phyloP scores from a whole-genome alignment of 2,888 invertebrate species.

The Pilophorus perplexus region DNA sequence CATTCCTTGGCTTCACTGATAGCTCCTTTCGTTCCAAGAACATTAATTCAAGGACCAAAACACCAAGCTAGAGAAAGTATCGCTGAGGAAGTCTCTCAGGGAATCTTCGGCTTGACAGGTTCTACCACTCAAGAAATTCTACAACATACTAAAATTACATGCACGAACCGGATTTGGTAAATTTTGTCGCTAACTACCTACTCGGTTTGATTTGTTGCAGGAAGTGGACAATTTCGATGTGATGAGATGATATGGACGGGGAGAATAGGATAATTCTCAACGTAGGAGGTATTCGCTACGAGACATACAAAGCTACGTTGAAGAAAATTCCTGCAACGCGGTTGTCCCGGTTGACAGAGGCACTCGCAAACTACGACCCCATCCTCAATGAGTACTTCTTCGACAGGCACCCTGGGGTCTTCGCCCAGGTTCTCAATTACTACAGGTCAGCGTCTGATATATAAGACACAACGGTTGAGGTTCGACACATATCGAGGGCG shows the following conservation, averaged over 20 bases:
- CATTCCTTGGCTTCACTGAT: too few relatives aligned
- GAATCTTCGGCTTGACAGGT: too few relatives aligned
- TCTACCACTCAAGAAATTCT: too few relatives aligned
- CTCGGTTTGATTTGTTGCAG: conserved; percentile 27
- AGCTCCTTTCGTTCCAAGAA: too few relatives aligned
- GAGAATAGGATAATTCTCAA: conserved; percentile 92
- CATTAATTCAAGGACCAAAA: too few relatives aligned
- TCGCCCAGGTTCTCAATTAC: conserved; percentile 84
- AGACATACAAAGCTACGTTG: conserved; percentile 73
- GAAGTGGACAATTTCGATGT: conserved; percentile 7
- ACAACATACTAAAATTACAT: too few relatives aligned
- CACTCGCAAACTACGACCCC: conserved; percentile 84
- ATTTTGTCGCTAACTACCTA: too few relatives aligned
- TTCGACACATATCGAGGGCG: too few relatives aligned
- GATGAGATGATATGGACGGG: conserved; percentile 66
- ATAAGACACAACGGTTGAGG: too few relatives aligned
- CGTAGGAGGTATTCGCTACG: conserved; percentile 84
- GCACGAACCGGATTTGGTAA: too few relatives aligned
- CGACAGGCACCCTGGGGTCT: conserved; percentile 84
- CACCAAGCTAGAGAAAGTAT: too few relatives aligned
- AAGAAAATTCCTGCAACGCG: conserved; percentile 88
- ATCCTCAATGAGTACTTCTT: conserved; percentile 87
- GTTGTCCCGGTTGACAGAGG: conserved; percentile 77
- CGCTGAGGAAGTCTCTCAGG: too few relatives aligned
- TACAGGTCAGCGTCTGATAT: conserved; percentile 67